A percentile compares a stretch with the other conserved stretches of the same genome.
Conservation (phyloP, 2,113 vertebrate species). For the Asarcornis scutulata region DNA sequence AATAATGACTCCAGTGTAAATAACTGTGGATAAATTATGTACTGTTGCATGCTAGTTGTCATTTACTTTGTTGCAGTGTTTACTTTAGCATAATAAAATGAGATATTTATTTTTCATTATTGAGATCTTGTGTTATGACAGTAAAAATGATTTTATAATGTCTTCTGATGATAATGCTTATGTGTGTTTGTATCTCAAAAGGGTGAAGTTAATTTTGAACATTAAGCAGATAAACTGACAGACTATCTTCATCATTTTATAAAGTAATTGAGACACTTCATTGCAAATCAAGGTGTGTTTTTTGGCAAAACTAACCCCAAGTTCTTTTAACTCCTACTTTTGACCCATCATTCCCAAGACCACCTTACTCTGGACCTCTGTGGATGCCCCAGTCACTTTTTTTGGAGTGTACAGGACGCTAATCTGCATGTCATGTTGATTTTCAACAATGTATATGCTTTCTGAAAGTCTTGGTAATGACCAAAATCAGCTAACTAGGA, state of each 20-base stretch:
- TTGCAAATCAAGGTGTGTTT: not conserved
- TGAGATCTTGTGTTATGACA: not conserved
- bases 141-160: not conserved
- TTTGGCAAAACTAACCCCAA: not conserved
- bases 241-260: not conserved
- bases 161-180: not conserved
- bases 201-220: not conserved
- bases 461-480: not conserved
- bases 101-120: conserved; percentile 24
- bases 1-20: not conserved
- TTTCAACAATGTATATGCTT: not conserved
- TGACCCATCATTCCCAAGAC: not conserved
- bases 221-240: not conserved
- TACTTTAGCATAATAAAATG: conserved; percentile 9
- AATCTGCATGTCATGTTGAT: not conserved
- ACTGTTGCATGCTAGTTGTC: not conserved
- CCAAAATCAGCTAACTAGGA: not conserved
- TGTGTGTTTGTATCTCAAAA: not conserved
- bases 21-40: conserved; percentile 6
- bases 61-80: conserved; percentile 9
- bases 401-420: not conserved
- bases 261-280: not conserved
- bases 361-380: not conserved
- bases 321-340: not conserved
- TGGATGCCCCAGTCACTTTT: not conserved